Percentiles rank a stretch among this genome's conserved stretches.
These are phyloP conservation scores for Cremastinae sp. DNA, from an alignment of 2,888 invertebrate species.

Conservation along the genomic window DNA sequence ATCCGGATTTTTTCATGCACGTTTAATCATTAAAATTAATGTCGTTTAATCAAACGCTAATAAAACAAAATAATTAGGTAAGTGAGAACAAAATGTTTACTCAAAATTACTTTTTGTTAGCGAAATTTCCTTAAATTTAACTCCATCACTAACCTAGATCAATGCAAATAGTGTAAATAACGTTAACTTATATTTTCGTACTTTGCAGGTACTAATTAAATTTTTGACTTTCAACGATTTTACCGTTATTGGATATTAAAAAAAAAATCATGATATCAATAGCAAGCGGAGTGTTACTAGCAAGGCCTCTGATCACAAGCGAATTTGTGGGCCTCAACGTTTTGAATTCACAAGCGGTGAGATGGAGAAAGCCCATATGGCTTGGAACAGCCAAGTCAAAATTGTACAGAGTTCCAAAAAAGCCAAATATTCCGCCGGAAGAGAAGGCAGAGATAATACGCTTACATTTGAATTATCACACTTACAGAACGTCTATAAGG, in stretches of 20 bases:
- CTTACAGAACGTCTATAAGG: slow-evolving; percentile 82
- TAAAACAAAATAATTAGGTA: no score
- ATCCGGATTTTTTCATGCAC: background rate
- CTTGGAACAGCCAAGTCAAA: slow-evolving; percentile 90
- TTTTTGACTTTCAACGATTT: background rate
- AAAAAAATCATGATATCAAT: slow-evolving; percentile 46
- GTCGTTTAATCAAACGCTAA: no score
- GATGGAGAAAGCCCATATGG: slow-evolving; percentile 91
- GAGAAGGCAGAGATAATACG: slow-evolving; percentile 86
- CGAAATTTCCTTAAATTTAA: no score
- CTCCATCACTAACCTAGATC: no score
- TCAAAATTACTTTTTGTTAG: no score
- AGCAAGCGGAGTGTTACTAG: slow-evolving; percentile 40
- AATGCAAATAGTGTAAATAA: background rate
- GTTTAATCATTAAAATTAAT: background rate
- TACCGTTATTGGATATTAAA: background rate
- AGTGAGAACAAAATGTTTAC: no score
- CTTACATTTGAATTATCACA: slow-evolving; percentile 87
- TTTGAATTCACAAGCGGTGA: slow-evolving; percentile 75
- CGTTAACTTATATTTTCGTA: background rate
- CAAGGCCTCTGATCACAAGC: slow-evolving; percentile 44
- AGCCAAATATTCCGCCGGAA: slow-evolving; percentile 83
- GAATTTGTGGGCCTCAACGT: slow-evolving; percentile 59
- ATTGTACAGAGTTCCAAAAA: slow-evolving; percentile 86
- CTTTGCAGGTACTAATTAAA: background rate